These are phyloP conservation scores for Limnodromus scolopaceus DNA, from an alignment of 2,797 vertebrate genomes.

Conservation along the genomic window DNA sequence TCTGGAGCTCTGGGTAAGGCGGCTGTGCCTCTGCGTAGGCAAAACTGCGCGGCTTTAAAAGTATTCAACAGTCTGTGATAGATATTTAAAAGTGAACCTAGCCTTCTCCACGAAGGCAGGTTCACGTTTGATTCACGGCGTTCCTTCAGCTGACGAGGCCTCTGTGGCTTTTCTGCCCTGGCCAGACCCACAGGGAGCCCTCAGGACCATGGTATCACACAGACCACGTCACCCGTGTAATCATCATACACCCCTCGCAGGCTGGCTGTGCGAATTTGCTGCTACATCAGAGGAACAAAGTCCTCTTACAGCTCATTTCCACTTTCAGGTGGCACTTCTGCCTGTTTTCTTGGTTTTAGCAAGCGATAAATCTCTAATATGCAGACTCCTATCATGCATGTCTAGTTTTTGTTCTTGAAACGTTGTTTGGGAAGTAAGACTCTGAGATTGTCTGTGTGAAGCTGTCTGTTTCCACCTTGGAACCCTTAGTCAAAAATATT, in stretches of 20 bases:
- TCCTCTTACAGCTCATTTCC: fast-evolving
- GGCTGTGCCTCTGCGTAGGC: fast-evolving
- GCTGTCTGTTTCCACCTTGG: background rate
- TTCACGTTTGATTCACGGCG: fast-evolving
- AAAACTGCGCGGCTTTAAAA: fast-evolving
- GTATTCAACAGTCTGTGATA: fast-evolving
- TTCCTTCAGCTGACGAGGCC: background rate
- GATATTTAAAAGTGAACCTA: fast-evolving
- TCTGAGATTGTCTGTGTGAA: background rate
- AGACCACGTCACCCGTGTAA: background rate
- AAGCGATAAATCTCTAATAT: fast-evolving
- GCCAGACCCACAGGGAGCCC: background rate
- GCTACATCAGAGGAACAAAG: background rate
- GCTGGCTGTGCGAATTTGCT: background rate
- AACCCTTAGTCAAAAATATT: background rate
- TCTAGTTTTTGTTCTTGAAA: background rate
- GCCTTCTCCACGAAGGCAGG: fast-evolving
- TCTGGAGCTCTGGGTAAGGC: background rate
- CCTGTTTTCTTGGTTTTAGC: background rate
- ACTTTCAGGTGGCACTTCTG: background rate
- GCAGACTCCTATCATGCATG: fast-evolving
- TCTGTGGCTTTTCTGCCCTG: background rate
- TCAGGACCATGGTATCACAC: fast-evolving
- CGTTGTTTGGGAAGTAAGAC: background rate
- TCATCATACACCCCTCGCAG: fast-evolving